A percentile compares a stretch with the other conserved stretches of the same genome.
phyloP scores from a whole-genome alignment of 2,797 vertebrate genomes.

The Coendou prehensilis region DNA sequence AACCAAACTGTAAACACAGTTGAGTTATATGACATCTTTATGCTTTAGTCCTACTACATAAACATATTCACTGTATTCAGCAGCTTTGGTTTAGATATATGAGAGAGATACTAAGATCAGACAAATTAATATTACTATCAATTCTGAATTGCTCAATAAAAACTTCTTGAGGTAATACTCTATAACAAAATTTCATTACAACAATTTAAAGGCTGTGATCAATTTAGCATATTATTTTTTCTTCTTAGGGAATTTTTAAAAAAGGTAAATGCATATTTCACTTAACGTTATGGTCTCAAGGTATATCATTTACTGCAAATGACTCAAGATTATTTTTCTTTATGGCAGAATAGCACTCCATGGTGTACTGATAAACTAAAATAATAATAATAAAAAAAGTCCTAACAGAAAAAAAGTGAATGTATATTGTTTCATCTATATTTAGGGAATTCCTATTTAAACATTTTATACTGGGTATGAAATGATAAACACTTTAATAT shows the following conservation, averaged over 20 bases:
- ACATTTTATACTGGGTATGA: neutral
- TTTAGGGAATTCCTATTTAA: neutral
- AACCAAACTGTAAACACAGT: neutral
- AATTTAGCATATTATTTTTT: neutral
- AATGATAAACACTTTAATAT: conserved; percentile 23
- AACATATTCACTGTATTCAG: neutral
- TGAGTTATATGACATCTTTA: neutral
- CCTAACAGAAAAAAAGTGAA: neutral
- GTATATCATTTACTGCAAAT: neutral
- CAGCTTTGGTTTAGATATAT: neutral
- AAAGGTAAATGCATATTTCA: neutral
- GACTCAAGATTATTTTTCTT: neutral
- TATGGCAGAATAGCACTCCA: neutral
- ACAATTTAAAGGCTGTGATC: neutral
- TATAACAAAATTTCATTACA: conserved; percentile 51
- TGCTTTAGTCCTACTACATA: neutral
- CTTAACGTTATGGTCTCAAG: neutral
- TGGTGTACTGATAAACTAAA: neutral
- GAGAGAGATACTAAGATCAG: neutral
- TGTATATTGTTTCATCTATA: neutral
- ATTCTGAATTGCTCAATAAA: conserved; percentile 50
- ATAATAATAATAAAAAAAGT: neutral
- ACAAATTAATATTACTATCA: conserved; percentile 17
- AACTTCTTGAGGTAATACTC: conserved; percentile 19
- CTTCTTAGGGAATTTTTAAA: neutral